Percentiles rank a stretch among this genome's conserved stretches.
Evolutionary conservation across 2,113 vertebrate genomes (phyloP).

Genomic region (Todiramphus chloris): DNA sequence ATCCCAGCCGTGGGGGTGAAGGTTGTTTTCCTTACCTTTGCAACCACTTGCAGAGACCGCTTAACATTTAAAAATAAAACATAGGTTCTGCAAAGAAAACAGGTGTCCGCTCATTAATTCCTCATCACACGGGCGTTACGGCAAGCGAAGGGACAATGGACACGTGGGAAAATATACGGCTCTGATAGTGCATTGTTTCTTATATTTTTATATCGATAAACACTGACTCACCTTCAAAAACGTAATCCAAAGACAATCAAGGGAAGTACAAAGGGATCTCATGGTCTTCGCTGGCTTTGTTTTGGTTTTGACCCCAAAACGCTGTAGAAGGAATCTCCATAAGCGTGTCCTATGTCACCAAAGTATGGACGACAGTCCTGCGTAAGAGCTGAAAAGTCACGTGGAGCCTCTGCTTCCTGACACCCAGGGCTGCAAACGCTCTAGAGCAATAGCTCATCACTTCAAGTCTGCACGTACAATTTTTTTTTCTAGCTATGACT

Average conservation of each 20-base stretch:
- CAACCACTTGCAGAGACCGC: not conserved
- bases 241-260: slow-evolving; percentile 19
- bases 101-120: slow-evolving; percentile 11
- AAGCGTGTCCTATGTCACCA: not conserved
- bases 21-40: not conserved
- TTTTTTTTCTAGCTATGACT: not conserved
- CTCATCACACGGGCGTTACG: not conserved
- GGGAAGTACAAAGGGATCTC: slow-evolving; percentile 48
- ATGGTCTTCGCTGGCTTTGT: not conserved
- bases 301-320: slow-evolving; percentile 12
- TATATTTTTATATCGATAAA: slow-evolving; percentile 32
- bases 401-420: not conserved
- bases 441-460: not conserved
- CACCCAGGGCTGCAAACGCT: not conserved
- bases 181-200: slow-evolving; percentile 42
- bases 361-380: not conserved
- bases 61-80: not conserved
- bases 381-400: not conserved
- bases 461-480: not conserved
- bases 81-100: not conserved
- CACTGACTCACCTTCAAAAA: slow-evolving; percentile 55
- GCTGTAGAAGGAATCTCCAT: not conserved
- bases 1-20: not conserved
- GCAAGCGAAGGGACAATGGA: not conserved
- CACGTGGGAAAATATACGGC: not conserved